Evolutionary conservation across 2,797 vertebrate species (phyloP).

Genomic region (Danionella dracula): DNA sequence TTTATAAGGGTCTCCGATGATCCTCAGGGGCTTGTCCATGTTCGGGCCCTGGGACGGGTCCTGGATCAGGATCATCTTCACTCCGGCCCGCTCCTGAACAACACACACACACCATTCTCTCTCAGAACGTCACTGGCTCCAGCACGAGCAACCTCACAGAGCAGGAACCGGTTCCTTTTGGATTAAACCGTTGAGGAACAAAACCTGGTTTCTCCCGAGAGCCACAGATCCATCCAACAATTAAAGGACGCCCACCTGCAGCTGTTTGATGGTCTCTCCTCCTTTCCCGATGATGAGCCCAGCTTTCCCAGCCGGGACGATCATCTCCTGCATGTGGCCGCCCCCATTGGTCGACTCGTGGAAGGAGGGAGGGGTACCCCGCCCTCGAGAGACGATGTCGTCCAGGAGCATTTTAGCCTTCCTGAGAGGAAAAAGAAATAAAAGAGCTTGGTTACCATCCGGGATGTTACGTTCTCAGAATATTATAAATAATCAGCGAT

Average conservation of each 20-base stretch:
- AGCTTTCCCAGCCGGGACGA: slow-evolving; percentile 80
- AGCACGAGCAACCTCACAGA: too few species aligned
- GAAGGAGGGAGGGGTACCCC: slow-evolving; percentile 76
- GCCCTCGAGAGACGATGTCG: slow-evolving; percentile 86
- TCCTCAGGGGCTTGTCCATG: slow-evolving; percentile 88
- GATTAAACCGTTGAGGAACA: too few species aligned
- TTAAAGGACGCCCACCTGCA: slow-evolving; percentile 75
- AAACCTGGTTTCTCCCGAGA: too few species aligned
- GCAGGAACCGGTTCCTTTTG: too few species aligned
- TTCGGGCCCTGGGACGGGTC: slow-evolving; percentile 91
- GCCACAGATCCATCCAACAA: too few species aligned
- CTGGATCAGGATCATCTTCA: slow-evolving; percentile 97
- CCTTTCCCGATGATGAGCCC: slow-evolving; percentile 93
- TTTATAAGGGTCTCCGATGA: slow-evolving; percentile 94
- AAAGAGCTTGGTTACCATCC: too few species aligned
- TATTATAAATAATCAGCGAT: too few species aligned
- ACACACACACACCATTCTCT: background rate
- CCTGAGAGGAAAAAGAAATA: slow-evolving; percentile 53
- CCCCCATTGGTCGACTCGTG: slow-evolving; percentile 82
- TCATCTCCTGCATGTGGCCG: slow-evolving; percentile 90
- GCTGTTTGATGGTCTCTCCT: slow-evolving; percentile 91
- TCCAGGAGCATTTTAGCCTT: slow-evolving; percentile 88
- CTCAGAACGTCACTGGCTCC: background rate
- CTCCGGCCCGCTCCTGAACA: slow-evolving; percentile 84
- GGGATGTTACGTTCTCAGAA: too few species aligned